phyloP scores from a whole-genome alignment of 1,140 invertebrate genomes.

The Scaptomyza hsui region DNA sequence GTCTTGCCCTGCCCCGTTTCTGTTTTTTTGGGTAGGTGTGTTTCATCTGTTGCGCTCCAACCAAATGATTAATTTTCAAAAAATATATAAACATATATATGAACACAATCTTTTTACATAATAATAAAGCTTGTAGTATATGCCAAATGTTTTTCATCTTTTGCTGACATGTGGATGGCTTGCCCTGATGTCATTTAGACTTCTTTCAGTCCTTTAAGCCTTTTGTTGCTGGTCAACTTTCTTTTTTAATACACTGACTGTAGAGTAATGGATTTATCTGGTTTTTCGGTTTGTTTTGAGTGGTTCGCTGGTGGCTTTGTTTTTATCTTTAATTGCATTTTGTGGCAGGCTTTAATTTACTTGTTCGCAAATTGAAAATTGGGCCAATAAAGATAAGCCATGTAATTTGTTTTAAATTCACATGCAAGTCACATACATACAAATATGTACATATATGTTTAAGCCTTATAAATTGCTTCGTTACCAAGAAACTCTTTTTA shows the following conservation, averaged over 20 bases:
- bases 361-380: conserved; percentile 73
- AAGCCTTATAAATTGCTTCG: neutral
- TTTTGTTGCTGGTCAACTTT: conserved; percentile 29
- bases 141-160: conserved; percentile 33
- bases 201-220: conserved; percentile 20
- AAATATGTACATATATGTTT: neutral
- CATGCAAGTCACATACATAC: neutral
- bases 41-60: conserved; percentile 38
- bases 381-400: conserved; percentile 69
- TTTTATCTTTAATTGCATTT: conserved; percentile 67
- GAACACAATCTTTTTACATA: neutral
- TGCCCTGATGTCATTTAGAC: conserved; percentile 25
- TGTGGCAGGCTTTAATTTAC: conserved; percentile 69
- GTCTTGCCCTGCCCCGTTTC: conserved; percentile 36
- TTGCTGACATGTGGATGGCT: conserved; percentile 22
- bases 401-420: conserved; percentile 62
- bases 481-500: conserved; percentile 19
- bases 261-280: neutral
- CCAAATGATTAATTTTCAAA: conserved; percentile 62
- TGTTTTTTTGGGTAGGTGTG: conserved; percentile 51
- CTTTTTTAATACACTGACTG: conserved; percentile 15
- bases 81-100: conserved; percentile 9
- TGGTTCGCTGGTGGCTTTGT: conserved; percentile 43
- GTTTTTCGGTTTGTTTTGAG: conserved; percentile 34
- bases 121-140: conserved; percentile 23